phyloP scores from a whole-genome alignment of 2,797 vertebrate genomes.

The Chaetodon trifasciatus region DNA sequence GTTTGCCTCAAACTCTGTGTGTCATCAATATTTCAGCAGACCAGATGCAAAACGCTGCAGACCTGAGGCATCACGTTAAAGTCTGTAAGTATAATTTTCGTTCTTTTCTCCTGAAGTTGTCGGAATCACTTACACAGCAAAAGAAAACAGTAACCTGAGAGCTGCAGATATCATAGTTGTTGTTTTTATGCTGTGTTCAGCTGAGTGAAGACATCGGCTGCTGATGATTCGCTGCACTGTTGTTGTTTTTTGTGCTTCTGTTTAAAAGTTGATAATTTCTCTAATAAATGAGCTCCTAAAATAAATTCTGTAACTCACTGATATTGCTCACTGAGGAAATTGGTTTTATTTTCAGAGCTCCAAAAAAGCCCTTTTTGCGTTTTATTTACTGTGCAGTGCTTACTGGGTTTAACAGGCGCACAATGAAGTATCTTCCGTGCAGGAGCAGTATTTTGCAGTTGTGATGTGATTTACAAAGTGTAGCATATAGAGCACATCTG shows the following conservation, averaged over 20 bases:
- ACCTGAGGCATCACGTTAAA: slow-evolving; percentile 47
- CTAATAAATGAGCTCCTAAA: slow-evolving; percentile 21
- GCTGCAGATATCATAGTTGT: slow-evolving; percentile 5
- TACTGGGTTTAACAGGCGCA: slow-evolving; percentile 57
- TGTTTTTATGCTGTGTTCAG: not conserved
- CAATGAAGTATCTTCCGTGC: slow-evolving; percentile 63
- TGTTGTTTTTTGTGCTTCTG: slow-evolving; percentile 3
- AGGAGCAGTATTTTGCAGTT: slow-evolving; percentile 69
- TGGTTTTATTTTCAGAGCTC: not conserved
- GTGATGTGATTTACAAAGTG: slow-evolving; percentile 76
- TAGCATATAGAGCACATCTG: slow-evolving; percentile 68
- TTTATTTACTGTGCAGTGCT: slow-evolving; percentile 23
- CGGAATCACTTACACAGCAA: slow-evolving; percentile 36
- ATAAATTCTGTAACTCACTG: slow-evolving; percentile 34
- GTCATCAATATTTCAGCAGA: slow-evolving; percentile 71
- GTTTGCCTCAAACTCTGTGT: slow-evolving; percentile 62
- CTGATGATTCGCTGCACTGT: slow-evolving; percentile 8
- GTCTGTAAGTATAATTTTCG: slow-evolving; percentile 22
- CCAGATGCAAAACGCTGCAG: slow-evolving; percentile 64
- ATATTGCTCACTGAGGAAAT: slow-evolving; percentile 16
- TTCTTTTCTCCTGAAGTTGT: slow-evolving; percentile 20
- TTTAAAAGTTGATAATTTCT: slow-evolving; percentile 44
- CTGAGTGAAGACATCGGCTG: not conserved
- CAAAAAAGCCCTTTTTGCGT: not conserved
- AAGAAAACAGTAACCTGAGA: slow-evolving; percentile 19